Percentiles rank a stretch among this genome's conserved stretches.
Evolutionary conservation across 2,888 invertebrate genomes (phyloP).

Genomic region (Melitaea athalia): DNA sequence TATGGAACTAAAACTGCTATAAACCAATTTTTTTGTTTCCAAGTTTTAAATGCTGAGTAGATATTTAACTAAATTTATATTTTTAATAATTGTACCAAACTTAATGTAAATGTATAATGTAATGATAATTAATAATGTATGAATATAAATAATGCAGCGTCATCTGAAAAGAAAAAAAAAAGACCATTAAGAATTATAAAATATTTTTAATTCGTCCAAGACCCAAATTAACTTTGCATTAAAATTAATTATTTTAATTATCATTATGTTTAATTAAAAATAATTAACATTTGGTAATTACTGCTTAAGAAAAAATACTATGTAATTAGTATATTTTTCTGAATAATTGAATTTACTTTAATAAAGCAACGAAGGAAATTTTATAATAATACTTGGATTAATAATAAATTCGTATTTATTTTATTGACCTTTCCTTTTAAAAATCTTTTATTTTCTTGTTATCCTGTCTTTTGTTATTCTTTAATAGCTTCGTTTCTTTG

Average conservation of each 20-base stretch:
- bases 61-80: not conserved
- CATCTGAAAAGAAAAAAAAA: slow-evolving; percentile 28
- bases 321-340: too few species aligned
- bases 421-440: too few species aligned
- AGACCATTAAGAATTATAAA: not conserved
- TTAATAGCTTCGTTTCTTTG: too few species aligned
- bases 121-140: slow-evolving; percentile 36
- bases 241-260: too few species aligned
- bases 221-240: too few species aligned
- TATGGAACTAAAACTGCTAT: not conserved
- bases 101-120: not conserved
- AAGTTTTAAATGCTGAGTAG: not conserved
- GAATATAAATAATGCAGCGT: slow-evolving; percentile 37
- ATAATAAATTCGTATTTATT: too few species aligned
- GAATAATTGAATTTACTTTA: too few species aligned
- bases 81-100: not conserved
- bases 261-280: not conserved
- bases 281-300: not conserved
- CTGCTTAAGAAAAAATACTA: too few species aligned
- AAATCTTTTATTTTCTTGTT: too few species aligned
- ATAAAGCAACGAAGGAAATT: too few species aligned
- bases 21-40: not conserved
- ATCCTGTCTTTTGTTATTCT: too few species aligned
- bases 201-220: not conserved
- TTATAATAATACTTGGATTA: too few species aligned